These are phyloP conservation scores for Serranus cabrilla DNA, from an alignment of 2,797 vertebrate genomes.

Conservation along the genomic window DNA sequence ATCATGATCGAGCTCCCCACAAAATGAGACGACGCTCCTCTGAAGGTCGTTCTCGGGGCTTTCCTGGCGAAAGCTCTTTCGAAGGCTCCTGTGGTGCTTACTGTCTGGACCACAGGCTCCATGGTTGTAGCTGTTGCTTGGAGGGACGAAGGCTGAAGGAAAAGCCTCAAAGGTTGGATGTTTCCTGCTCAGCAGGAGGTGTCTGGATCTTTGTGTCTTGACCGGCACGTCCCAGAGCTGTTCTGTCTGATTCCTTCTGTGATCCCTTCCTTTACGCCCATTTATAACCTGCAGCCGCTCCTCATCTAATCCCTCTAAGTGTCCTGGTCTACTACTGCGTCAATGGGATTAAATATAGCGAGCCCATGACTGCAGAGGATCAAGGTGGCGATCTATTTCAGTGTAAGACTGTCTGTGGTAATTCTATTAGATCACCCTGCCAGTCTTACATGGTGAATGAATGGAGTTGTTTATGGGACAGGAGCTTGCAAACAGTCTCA, in stretches of 20 bases:
- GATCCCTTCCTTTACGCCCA: conserved; percentile 24
- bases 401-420: conserved; percentile 51
- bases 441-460: not conserved
- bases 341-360: conserved; percentile 72
- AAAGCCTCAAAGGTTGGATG: not conserved
- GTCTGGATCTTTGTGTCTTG: conserved; percentile 24
- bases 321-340: conserved; percentile 60
- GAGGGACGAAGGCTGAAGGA: conserved; percentile 7
- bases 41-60: conserved; percentile 48
- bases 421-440: conserved; percentile 58
- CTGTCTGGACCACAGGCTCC: conserved; percentile 65
- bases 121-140: conserved; percentile 47
- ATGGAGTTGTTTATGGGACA: conserved; percentile 3
- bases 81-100: conserved; percentile 27
- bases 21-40: conserved; percentile 84
- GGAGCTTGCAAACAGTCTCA: conserved; percentile 1
- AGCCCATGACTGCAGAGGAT: conserved; percentile 16
- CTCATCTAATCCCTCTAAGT: conserved; percentile 61
- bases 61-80: conserved; percentile 61
- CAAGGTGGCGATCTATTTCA: conserved; percentile 59
- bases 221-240: not conserved
- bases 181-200: conserved; percentile 19
- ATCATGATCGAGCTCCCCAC: conserved; percentile 84
- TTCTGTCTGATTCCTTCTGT: conserved; percentile 38
- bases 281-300: conserved; percentile 70